These are phyloP conservation scores for Zaprionus ghesquierei DNA, from an alignment of 1,140 invertebrate species.

Conservation along the genomic window DNA sequence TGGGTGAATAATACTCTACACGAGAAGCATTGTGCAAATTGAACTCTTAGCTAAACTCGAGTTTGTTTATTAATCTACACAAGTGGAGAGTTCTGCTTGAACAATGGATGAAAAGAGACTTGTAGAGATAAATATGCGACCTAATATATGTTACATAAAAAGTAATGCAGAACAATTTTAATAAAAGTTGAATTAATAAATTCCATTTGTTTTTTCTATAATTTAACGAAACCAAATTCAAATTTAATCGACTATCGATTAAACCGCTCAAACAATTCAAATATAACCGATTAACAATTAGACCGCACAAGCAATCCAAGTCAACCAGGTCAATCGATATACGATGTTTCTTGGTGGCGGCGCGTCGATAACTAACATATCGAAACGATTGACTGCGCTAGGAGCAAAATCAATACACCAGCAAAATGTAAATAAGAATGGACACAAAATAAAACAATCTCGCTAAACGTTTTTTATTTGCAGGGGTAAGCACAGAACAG, in stretches of 20 bases:
- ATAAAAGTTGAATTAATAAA: neutral
- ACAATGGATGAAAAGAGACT: neutral
- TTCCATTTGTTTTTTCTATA: too few relatives aligned
- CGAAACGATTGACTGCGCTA: neutral
- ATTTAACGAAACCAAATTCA: neutral
- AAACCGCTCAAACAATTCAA: neutral
- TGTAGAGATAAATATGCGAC: neutral
- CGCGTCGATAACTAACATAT: neutral
- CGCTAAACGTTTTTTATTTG: neutral
- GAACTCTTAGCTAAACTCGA: neutral
- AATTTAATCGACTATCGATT: neutral
- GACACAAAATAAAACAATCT: neutral
- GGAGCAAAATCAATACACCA: constrained; percentile 24
- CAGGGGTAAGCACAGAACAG: constrained; percentile 68
- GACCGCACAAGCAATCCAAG: too few relatives aligned
- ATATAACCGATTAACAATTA: too few relatives aligned
- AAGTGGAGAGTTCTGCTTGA: neutral
- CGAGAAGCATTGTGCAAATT: constrained; percentile 40
- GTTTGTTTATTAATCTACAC: neutral
- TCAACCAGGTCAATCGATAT: too few relatives aligned
- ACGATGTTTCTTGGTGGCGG: neutral
- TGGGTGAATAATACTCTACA: constrained; percentile 50
- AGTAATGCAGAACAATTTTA: neutral
- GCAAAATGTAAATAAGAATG: constrained; percentile 30
- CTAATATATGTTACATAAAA: neutral